A percentile compares a stretch with the other conserved stretches of the same genome.
These are phyloP conservation scores for Bufo bufo DNA, from an alignment of 2,113 vertebrate genomes.

Conservation along the genomic window DNA sequence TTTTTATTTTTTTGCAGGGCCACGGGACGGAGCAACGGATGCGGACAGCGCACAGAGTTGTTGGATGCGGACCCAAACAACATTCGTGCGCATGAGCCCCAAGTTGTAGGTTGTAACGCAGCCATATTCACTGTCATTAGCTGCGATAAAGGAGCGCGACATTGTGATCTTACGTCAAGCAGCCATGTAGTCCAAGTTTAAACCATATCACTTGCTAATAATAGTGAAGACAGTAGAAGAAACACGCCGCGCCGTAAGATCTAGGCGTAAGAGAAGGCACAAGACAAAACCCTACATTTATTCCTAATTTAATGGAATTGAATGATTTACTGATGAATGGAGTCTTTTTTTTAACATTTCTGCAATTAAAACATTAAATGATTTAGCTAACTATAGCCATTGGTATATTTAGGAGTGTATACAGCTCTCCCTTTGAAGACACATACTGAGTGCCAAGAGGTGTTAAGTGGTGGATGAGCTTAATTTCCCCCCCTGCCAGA, in stretches of 20 bases:
- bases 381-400: slow-evolving; percentile 12
- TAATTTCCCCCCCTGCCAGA: slow-evolving; percentile 15
- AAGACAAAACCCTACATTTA: neutral
- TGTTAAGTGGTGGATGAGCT: slow-evolving; percentile 35
- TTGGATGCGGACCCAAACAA: too few relatives aligned
- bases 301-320: neutral
- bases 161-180: too few relatives aligned
- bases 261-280: neutral
- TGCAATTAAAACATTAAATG: slow-evolving; percentile 4
- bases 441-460: slow-evolving; percentile 18
- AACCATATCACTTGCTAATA: too few relatives aligned
- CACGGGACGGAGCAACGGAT: too few relatives aligned
- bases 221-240: neutral
- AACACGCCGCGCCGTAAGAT: neutral
- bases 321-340: slow-evolving; percentile 4
- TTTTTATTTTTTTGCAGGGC: too few relatives aligned
- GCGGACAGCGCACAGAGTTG: too few relatives aligned
- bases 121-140: too few relatives aligned
- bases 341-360: neutral
- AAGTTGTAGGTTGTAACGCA: too few relatives aligned
- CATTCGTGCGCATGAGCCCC: too few relatives aligned
- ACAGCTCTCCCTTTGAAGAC: slow-evolving; percentile 14
- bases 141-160: too few relatives aligned
- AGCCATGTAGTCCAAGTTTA: too few relatives aligned
- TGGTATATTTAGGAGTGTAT: slow-evolving; percentile 4